Base-by-base conservation (phyloP, 2,888 invertebrate species). In the Mimachlamys varia region DNA sequence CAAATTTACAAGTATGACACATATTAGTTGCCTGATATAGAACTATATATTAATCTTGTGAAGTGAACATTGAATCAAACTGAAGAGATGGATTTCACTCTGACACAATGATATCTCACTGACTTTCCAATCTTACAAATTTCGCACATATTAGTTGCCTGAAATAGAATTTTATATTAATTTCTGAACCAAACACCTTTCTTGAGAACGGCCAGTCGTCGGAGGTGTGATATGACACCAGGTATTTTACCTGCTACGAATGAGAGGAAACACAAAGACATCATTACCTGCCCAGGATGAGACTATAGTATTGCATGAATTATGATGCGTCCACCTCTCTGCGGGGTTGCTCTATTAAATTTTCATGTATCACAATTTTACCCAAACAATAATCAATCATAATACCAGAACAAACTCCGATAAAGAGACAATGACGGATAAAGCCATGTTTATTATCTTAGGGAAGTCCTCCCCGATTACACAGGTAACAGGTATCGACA, bases 371-470 rank as follows among this genome's bases (percentile, higher is more conserved):
- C 27, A 76, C 76, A 76, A 76, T 76, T 76, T 27, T 76, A 76
- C 33, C 33, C 7, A 33, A n/a, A 76, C 76, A 7, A 12, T 33
- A 33, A 76, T 76, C 76, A 27, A 76, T 76, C 76, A 76, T 76
- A 76, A 33, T 2, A 76, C 76, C 33, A 76, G 76, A 76, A 17
- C 76, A 33, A 27, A 27, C 76, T 12, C 76, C 33, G 76, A 76
- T 76, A 76, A 76, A 76, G 76, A 76, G 76, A 76, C 76, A 76
- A 76, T 76, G 76, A 76, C 27, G 27, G 76, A 33, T 76, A 76
- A 10, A 27, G 12, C 27, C 2, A 76, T 76, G 76, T 76, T 76
- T 76, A 76, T 76, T 76, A 76, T 76, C 76, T 27, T 76, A 22
- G 27, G 15, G 76, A 76, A 76, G 27, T 76, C 33, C 12, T 76